Conservation (phyloP, 30 jellyfish, hydroid and myxozoan species). For the Cassiopea xamachana region DNA sequence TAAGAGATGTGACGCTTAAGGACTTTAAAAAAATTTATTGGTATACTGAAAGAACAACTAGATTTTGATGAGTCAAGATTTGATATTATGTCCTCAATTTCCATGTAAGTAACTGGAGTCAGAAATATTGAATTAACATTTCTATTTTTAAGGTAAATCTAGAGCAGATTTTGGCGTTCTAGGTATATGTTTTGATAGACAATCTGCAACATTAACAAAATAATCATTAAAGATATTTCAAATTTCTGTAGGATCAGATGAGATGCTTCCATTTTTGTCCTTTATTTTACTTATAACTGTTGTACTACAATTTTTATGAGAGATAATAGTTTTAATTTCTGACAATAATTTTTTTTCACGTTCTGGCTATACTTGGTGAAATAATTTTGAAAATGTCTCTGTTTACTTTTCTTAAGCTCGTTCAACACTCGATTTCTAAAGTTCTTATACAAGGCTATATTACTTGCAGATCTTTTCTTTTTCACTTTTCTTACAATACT, state of each 20-base stretch:
- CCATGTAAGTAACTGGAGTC: no score
- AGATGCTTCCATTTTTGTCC: not conserved
- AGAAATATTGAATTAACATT: no score
- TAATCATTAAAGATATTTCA: not conserved
- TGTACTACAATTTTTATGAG: not conserved
- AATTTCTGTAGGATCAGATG: slow-evolving; percentile 3
- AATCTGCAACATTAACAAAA: not conserved
- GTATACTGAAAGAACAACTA: no score
- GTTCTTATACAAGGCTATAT: not conserved
- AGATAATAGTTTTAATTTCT: no score
- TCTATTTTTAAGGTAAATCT: not conserved
- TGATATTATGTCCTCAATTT: no score
- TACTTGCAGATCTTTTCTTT: not conserved
- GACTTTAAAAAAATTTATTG: no score
- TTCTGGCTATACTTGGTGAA: not conserved
- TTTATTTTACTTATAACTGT: not conserved
- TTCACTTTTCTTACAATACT: not conserved
- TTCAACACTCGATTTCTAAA: not conserved
- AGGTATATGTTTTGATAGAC: not conserved
- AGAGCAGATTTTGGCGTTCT: not conserved
- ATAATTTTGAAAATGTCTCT: not conserved
- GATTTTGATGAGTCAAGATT: no score
- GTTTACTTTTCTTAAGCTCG: not conserved
- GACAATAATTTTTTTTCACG: not conserved
- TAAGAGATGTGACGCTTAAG: no score